phyloP scores from a whole-genome alignment of 2,888 invertebrate species.

The Hedychridium roseum region DNA sequence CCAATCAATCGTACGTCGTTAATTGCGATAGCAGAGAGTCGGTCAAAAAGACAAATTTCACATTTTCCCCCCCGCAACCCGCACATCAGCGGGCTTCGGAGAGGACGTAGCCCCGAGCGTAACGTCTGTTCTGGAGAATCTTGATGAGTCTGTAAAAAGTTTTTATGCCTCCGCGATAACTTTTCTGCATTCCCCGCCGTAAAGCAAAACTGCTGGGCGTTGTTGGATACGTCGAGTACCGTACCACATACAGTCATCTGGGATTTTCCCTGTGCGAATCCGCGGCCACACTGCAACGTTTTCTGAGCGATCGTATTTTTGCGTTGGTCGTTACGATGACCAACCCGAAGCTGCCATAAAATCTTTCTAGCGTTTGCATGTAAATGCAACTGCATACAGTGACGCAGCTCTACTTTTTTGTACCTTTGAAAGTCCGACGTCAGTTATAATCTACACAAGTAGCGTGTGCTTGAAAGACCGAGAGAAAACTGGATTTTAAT shows the following conservation, averaged over 20 bases:
- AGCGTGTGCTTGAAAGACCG: no score
- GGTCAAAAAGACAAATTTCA: constrained; percentile 6
- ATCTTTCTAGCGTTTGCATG: no score
- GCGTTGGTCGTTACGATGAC: no score
- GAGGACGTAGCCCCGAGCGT: no score
- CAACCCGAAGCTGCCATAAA: constrained; percentile 7
- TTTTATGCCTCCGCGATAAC: constrained; percentile 25
- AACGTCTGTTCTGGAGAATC: background rate
- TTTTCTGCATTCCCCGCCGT: constrained; percentile 18
- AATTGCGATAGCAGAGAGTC: constrained; percentile 26
- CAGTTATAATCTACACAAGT: no score
- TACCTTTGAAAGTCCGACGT: no score
- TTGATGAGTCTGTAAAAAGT: constrained; percentile 22
- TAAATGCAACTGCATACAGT: constrained; percentile 8
- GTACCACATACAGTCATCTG: constrained; percentile 8
- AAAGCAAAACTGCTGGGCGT: constrained; percentile 24
- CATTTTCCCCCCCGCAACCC: no score
- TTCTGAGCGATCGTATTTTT: constrained; percentile 6
- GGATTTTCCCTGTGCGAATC: no score
- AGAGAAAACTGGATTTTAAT: no score
- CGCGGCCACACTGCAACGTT: no score
- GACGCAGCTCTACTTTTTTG: no score
- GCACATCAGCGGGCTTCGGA: no score
- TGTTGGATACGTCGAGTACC: constrained; percentile 11
- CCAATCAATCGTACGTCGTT: constrained; percentile 35